phyloP scores from a whole-genome alignment of 2,888 invertebrate species.

The Elysia crispata region DNA sequence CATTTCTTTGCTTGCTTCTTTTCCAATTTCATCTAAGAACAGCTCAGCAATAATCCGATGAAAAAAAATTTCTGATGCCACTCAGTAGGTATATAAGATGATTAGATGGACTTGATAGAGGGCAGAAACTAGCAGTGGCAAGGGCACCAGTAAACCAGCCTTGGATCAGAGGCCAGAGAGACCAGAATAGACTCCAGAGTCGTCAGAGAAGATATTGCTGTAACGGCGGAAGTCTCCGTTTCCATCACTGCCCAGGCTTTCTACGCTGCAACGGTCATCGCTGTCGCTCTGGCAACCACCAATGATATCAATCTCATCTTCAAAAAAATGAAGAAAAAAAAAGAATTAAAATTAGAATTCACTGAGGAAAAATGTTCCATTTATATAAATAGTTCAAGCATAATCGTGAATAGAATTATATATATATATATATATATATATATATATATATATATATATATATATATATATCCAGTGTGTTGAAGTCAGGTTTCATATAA shows the following conservation, averaged over 20 bases:
- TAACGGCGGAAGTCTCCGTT: slow-evolving; percentile 78
- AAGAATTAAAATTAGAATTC: background rate
- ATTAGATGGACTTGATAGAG: too few relatives aligned
- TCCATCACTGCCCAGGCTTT: slow-evolving; percentile 84
- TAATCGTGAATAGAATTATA: background rate
- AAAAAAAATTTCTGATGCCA: too few relatives aligned
- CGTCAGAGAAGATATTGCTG: slow-evolving; percentile 44
- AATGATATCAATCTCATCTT: slow-evolving; percentile 91
- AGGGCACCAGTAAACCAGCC: background rate
- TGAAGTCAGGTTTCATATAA: too few relatives aligned
- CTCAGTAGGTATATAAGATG: too few relatives aligned
- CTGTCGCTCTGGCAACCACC: slow-evolving; percentile 87
- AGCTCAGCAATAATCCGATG: too few relatives aligned
- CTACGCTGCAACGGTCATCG: slow-evolving; percentile 87
- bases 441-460: too few relatives aligned
- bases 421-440: too few relatives aligned
- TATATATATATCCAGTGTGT: too few relatives aligned
- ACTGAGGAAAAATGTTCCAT: background rate
- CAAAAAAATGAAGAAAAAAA: slow-evolving; percentile 65
- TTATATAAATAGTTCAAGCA: background rate
- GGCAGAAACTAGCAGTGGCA: too few relatives aligned
- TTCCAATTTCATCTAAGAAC: too few relatives aligned
- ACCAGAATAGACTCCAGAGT: slow-evolving; percentile 43
- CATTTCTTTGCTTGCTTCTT: too few relatives aligned
- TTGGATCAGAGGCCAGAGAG: slow-evolving; percentile 44